Evolutionary conservation across 2,113 vertebrate genomes (phyloP), one percentile per base, ranked within the genome.

Genomic region (Hippocampus mohnikei): DNA sequence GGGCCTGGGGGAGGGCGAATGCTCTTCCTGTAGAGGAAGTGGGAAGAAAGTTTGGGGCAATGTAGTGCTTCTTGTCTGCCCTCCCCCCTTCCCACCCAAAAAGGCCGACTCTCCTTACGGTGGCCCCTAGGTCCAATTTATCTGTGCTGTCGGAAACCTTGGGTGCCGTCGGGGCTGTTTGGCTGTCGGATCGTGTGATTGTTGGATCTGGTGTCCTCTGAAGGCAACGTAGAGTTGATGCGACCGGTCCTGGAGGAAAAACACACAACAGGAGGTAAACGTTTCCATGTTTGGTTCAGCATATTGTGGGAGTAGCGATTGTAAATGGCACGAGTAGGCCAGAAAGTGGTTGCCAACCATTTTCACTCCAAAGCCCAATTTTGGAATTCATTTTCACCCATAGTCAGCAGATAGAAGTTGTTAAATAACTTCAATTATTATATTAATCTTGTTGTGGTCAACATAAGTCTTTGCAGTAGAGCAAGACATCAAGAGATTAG

Each of bases 81-180:
- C 66, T 18, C 16, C 15, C 1, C 5, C 10, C 9, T 1, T 12
- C 12, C 12, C 12, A 0, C 42, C 42, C 13, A 13, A 42, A 44
- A 44, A 44, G 13, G 46, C 46, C 7, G 16, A 18, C 46, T 7
- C 16, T 80, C 74, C 60, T n/a, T 63, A 33, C 21, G 21, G 29
- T 33, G 29, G 76, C 78, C 81, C 70, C 86, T 53, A 23, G 23
- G 81, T 79, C 79, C 74, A 69, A 74, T 71, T 93, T 97, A 99
- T 98, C 96, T 97, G 92, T 95, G 93, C 73, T 98, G 96, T 83
- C 93, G 93, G 93, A 98, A 97, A 85, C 96, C 96, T 67, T 96
- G 97, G 64, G 94, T 95, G 80, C 95, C 94, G 56, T 98, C 96
- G 15, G 96, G 96, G 81, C 95, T 94, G 80, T 93, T 88, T 4